A percentile compares a stretch with the other conserved stretches of the same genome.
Conservation (phyloP, 1,140 invertebrate genomes). For the Cydia splendana region DNA sequence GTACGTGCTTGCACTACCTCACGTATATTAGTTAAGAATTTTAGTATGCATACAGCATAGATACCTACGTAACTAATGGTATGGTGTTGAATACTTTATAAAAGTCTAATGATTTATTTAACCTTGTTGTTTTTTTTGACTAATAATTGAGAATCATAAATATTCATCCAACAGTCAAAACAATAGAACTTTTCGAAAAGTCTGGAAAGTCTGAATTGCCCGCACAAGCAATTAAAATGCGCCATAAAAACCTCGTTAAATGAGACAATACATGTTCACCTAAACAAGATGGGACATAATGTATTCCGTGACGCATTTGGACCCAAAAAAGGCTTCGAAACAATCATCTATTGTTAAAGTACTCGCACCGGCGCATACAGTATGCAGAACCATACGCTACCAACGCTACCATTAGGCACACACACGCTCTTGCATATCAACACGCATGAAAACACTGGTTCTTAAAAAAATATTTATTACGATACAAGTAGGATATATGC, state of each 20-base stretch:
- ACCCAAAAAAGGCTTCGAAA: constrained; percentile 19
- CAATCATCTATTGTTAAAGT: constrained; percentile 21
- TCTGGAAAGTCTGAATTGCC: background rate
- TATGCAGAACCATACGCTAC: constrained; percentile 20
- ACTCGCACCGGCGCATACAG: constrained; percentile 15
- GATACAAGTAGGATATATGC: constrained; percentile 31
- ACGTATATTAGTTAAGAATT: background rate
- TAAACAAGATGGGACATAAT: constrained; percentile 15
- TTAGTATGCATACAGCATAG: background rate
- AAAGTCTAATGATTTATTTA: background rate
- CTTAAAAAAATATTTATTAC: constrained; percentile 34
- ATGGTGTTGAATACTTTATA: background rate
- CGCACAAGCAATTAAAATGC: constrained; percentile 5
- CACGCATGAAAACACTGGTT: constrained; percentile 23
- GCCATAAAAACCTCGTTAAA: background rate
- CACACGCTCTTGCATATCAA: constrained; percentile 27
- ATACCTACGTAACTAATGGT: background rate
- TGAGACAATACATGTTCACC: background rate
- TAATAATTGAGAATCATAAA: background rate
- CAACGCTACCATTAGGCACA: constrained; percentile 16
- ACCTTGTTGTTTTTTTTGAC: background rate
- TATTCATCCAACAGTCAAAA: background rate
- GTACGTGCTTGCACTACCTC: constrained; percentile 7
- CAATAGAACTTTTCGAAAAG: background rate
- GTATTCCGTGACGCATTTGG: constrained; percentile 14